These are phyloP conservation scores for Neotoma lepida DNA, from an alignment of 2,113 vertebrate species.

Conservation along the genomic window DNA sequence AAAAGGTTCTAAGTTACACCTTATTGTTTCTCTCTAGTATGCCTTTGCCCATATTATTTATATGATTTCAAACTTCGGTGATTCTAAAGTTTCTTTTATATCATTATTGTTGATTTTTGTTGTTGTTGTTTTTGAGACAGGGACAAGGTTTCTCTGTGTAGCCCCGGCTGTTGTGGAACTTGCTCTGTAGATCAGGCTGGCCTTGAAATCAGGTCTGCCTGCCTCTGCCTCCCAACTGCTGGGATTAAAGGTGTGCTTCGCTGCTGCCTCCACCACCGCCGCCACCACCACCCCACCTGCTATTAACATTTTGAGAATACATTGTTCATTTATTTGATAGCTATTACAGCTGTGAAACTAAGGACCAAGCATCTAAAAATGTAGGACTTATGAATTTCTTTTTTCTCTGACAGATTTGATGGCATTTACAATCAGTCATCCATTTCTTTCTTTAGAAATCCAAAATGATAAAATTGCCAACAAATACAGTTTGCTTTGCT, in stretches of 20 bases:
- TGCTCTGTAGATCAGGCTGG: background rate
- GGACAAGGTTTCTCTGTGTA: background rate
- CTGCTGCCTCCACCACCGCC: too few species aligned
- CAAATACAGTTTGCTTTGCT: background rate
- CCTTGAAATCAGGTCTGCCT: background rate
- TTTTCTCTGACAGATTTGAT: background rate
- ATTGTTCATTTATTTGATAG: background rate
- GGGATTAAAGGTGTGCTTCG: background rate
- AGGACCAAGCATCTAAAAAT: background rate
- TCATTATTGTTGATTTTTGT: background rate
- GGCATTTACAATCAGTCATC: background rate
- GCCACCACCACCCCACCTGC: background rate
- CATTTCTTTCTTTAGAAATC: conserved; percentile 64
- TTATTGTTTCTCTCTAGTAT: background rate
- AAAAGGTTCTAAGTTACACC: background rate
- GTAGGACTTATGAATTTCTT: background rate
- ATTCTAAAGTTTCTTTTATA: background rate
- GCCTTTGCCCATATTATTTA: background rate
- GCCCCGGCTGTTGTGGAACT: background rate
- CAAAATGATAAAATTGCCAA: background rate
- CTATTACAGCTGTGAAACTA: background rate
- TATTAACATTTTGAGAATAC: conserved; percentile 14
- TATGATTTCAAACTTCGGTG: background rate
- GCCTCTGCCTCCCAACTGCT: background rate
- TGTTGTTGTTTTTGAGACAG: too few species aligned